Evolutionary conservation across 2,888 invertebrate genomes (phyloP).

Genomic region (Galerucella nymphaeae): DNA sequence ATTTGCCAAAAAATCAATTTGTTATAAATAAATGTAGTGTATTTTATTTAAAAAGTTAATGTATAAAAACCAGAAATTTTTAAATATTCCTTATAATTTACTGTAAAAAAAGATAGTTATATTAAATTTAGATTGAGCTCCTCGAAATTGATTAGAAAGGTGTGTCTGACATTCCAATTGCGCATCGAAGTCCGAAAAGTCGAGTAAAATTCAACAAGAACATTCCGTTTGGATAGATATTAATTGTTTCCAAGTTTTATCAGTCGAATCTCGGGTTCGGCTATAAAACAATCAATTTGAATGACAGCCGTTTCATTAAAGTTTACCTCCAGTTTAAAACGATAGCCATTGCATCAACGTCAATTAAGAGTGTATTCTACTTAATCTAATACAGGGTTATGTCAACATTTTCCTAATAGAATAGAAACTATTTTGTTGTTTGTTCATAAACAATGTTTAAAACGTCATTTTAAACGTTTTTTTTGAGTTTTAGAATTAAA

Average conservation of each 20-base stretch:
- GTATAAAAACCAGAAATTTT: neutral
- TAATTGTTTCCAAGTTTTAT: conserved; percentile 54
- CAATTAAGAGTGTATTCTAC: conserved; percentile 27
- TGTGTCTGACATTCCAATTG: conserved; percentile 43
- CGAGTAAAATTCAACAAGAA: conserved; percentile 35
- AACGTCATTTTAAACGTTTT: neutral
- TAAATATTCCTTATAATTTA: neutral
- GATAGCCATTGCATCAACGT: conserved; percentile 39
- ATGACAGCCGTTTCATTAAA: conserved; percentile 44
- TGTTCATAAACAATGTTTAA: neutral
- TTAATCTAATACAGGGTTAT: conserved; percentile 32
- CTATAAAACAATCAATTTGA: conserved; percentile 55
- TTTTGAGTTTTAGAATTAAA: no score
- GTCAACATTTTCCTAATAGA: neutral
- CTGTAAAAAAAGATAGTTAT: neutral
- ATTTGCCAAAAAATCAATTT: no score
- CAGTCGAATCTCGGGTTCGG: conserved; percentile 42
- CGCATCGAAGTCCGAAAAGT: conserved; percentile 29
- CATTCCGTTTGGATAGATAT: conserved; percentile 50
- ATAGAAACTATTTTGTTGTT: neutral
- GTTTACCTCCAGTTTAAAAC: conserved; percentile 35
- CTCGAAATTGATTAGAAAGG: conserved; percentile 31
- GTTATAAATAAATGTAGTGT: no score
- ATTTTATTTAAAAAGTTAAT: no score
- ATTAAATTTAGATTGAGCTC: neutral